Percentiles rank a stretch among this genome's conserved stretches.
These are phyloP conservation scores for Anolis carolinensis DNA, from an alignment of 2,113 vertebrate genomes.

Conservation along the genomic window DNA sequence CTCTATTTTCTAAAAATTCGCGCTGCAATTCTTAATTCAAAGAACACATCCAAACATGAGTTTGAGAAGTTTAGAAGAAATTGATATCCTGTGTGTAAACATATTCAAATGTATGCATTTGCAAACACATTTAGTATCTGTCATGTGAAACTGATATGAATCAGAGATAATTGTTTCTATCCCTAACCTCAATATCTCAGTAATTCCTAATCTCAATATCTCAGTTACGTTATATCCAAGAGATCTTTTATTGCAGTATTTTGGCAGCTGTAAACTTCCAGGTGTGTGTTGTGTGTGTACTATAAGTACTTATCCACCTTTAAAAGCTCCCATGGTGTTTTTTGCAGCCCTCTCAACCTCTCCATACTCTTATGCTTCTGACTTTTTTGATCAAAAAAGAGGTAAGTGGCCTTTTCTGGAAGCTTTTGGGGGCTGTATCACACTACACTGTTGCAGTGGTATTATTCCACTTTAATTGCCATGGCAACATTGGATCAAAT, in stretches of 20 bases:
- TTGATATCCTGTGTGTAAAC: neutral
- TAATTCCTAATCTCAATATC: neutral
- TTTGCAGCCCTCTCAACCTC: too few relatives aligned
- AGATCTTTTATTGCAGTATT: neutral
- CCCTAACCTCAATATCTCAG: neutral
- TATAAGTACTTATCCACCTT: too few relatives aligned
- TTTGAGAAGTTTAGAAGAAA: neutral
- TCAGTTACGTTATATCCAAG: neutral
- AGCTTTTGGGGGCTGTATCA: too few relatives aligned
- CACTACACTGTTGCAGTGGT: too few relatives aligned
- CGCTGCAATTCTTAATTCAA: neutral
- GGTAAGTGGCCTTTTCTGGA: too few relatives aligned
- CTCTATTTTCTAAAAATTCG: neutral
- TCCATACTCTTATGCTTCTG: too few relatives aligned
- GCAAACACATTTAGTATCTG: neutral
- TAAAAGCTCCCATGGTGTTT: too few relatives aligned
- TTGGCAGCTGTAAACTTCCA: neutral
- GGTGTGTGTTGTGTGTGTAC: neutral
- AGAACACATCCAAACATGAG: neutral
- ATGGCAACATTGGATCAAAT: too few relatives aligned
- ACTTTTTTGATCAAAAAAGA: too few relatives aligned
- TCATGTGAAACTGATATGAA: neutral
- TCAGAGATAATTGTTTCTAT: neutral
- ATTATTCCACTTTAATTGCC: too few relatives aligned
- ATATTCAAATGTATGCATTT: neutral